phyloP scores from a whole-genome alignment of 2,113 vertebrate genomes.

The Micromys minutus region DNA sequence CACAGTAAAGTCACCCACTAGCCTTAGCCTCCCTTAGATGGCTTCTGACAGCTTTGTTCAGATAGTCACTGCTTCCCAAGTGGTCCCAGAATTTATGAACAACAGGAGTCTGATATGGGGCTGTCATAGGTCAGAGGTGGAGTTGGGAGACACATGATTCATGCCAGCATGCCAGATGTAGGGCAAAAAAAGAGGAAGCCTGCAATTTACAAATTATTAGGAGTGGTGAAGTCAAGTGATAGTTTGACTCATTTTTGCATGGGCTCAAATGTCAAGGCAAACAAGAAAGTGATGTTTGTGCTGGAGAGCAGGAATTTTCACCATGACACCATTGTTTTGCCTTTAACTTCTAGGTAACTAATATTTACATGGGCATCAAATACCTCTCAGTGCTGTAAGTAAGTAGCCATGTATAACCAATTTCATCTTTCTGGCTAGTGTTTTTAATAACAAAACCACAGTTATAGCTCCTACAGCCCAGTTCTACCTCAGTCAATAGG shows the following conservation, averaged over 20 bases:
- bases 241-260: neutral
- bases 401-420: neutral
- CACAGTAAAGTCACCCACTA: no score
- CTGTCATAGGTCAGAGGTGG: neutral
- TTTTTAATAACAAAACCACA: conserved; percentile 32
- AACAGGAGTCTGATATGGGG: neutral
- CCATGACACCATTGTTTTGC: neutral
- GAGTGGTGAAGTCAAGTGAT: neutral
- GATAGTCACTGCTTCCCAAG: neutral
- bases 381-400: neutral
- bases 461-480: neutral
- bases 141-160: neutral
- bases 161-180: neutral
- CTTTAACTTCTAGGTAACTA: neutral
- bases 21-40: no score
- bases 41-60: neutral
- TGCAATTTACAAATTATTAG: neutral
- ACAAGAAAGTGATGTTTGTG: neutral
- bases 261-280: neutral
- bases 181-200: neutral
- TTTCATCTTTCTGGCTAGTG: neutral
- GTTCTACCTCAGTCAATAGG: neutral
- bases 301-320: neutral
- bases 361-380: neutral
- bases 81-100: neutral